Evolutionary conservation across 2,888 invertebrate genomes (phyloP), one percentile per base, ranked within the genome.

Genomic region (Andrena dorsata): DNA sequence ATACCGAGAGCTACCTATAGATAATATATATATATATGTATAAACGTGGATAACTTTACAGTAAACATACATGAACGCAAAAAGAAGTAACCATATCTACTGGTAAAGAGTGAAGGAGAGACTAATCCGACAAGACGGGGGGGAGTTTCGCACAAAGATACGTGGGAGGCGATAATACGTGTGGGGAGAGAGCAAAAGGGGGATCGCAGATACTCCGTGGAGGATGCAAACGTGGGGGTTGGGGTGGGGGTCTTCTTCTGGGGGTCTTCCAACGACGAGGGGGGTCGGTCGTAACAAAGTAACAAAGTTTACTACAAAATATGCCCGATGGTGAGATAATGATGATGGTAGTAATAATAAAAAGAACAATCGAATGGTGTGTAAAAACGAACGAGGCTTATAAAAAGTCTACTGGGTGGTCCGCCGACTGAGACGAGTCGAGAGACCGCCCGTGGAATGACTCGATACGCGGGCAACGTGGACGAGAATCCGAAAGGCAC

Each of bases 21-120:
- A 75, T 74, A 77, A 87, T 30, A 30, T 30, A 30, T 28, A 41
- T 41, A 13, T 41, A 41, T 53, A 53, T 53, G 20, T 82, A 76
- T 90, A 88, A 87, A 84, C 80, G 85, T 87, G 86, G 82, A 86
- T 87, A 91, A 90, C 87, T 92, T 89, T 91, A 92, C 92, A 91
- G 73, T 91, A 88, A 90, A 92, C 90, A 85, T 91, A 90, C 86
- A 89, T 88, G 83, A 92, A 88, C 88, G 86, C 89, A 88, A 90
- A 89, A 56, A 65, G 64, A 28, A 69, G 58, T 70, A 70, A 70
- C 23, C 56, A 58, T 47, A 72, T 41, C 86, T 89, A 88, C 86
- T 76, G 71, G 69, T 68, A 66, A 66, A 58, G 56, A 26, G 26
- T 56, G 56, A 63, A 72, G 68, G 60, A 30, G 68, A 35, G 30